Conservation (phyloP, 2,888 invertebrate species). For the Pheosia gnoma region DNA sequence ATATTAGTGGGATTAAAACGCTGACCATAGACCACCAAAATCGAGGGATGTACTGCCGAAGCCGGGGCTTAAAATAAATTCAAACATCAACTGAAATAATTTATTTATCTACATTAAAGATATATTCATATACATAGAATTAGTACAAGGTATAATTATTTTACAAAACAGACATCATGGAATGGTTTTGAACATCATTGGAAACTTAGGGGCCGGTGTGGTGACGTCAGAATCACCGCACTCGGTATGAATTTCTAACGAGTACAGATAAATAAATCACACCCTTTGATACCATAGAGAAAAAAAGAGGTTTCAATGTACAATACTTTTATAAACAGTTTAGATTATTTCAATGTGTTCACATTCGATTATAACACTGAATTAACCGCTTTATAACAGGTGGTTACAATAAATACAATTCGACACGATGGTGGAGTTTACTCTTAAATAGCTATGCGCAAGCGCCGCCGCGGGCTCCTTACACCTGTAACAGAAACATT, state of each 20-base stretch:
- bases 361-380: background rate
- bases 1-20: too few species aligned
- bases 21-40: too few species aligned
- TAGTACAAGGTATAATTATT: background rate
- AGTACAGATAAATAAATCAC: background rate
- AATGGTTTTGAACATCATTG: background rate
- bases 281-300: background rate
- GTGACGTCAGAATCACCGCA: background rate
- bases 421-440: slow-evolving; percentile 21
- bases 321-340: slow-evolving; percentile 1
- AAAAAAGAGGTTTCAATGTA: background rate
- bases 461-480: slow-evolving; percentile 29
- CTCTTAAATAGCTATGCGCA: slow-evolving; percentile 19
- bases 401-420: slow-evolving; percentile 17
- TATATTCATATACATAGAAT: background rate
- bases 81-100: slow-evolving; percentile 58
- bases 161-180: slow-evolving; percentile 2
- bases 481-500: slow-evolving; percentile 24
- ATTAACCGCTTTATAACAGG: background rate
- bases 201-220: background rate
- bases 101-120: slow-evolving; percentile 50
- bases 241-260: background rate
- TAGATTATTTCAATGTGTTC: background rate
- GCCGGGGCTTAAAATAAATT: slow-evolving; percentile 13
- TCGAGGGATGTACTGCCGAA: too few species aligned